These are phyloP conservation scores for Patiria pectinifera DNA, from an alignment of 53 echinoderm and acorn worm genomes.

Conservation along the genomic window DNA sequence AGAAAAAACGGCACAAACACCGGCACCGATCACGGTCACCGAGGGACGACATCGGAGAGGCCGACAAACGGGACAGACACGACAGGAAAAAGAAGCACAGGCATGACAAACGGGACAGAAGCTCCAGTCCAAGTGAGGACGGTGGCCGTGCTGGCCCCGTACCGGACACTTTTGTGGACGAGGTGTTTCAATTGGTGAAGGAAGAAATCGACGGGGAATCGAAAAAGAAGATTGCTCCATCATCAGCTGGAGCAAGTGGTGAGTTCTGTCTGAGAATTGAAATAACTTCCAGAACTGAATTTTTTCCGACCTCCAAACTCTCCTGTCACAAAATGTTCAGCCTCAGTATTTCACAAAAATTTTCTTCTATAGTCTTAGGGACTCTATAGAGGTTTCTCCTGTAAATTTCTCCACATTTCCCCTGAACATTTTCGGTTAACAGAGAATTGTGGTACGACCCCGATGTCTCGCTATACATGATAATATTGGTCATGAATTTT, in stretches of 20 bases:
- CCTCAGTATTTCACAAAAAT: no score
- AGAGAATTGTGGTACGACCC: no score
- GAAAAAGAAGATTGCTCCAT: not conserved
- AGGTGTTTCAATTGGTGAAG: constrained; percentile 52
- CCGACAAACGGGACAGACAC: constrained; percentile 31
- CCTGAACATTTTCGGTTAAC: no score
- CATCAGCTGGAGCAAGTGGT: not conserved
- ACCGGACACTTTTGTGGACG: not conserved
- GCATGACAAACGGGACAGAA: constrained; percentile 25
- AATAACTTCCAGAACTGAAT: no score
- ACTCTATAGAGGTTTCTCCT: no score
- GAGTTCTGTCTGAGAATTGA: not conserved
- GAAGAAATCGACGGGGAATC: constrained; percentile 22
- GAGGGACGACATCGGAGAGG: constrained; percentile 6
- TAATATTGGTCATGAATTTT: no score
- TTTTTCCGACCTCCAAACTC: no score
- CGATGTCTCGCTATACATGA: no score
- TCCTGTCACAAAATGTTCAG: no score
- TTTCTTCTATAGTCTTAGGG: no score
- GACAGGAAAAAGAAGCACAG: constrained; percentile 33
- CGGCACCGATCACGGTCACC: constrained; percentile 56
- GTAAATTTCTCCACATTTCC: no score
- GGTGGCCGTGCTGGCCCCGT: not conserved
- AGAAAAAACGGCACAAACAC: constrained; percentile 76
- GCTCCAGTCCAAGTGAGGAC: constrained; percentile 45